Conservation (phyloP, 1,140 invertebrate species). For the Atta texana region DNA sequence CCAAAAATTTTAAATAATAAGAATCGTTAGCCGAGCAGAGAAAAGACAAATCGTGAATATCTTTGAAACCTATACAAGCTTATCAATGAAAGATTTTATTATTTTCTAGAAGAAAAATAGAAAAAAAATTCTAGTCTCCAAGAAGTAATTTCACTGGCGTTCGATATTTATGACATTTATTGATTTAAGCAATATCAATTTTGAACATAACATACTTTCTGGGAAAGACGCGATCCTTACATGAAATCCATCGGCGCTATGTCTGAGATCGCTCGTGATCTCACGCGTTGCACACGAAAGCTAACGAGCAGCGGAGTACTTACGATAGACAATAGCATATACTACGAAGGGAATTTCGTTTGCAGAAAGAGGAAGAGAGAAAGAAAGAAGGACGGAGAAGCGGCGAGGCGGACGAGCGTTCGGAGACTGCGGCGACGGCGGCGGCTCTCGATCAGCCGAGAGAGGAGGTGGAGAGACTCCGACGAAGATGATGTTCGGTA, state of each 20-base stretch:
- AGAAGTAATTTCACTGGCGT: background rate
- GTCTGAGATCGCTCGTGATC: background rate
- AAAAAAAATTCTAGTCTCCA: background rate
- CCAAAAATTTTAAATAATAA: background rate
- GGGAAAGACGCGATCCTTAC: background rate
- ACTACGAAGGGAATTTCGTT: constrained; percentile 52
- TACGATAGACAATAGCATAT: constrained; percentile 24
- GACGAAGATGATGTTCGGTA: constrained; percentile 75
- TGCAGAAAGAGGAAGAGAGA: constrained; percentile 43
- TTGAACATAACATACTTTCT: background rate
- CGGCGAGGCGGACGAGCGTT: constrained; percentile 25
- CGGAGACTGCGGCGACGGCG: constrained; percentile 28
- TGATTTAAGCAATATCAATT: background rate
- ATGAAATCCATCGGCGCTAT: constrained; percentile 33
- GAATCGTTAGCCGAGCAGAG: background rate
- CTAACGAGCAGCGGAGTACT: constrained; percentile 17
- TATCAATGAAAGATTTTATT: background rate
- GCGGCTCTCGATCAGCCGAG: constrained; percentile 8
- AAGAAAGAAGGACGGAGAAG: constrained; percentile 7
- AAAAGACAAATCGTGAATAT: background rate
- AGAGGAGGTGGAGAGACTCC: constrained; percentile 46
- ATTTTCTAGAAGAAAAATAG: background rate
- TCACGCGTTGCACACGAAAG: constrained; percentile 19
- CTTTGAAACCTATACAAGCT: background rate
- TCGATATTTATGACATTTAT: background rate